Conservation (phyloP, 2,888 invertebrate species). For the Incurvaria masculella region DNA sequence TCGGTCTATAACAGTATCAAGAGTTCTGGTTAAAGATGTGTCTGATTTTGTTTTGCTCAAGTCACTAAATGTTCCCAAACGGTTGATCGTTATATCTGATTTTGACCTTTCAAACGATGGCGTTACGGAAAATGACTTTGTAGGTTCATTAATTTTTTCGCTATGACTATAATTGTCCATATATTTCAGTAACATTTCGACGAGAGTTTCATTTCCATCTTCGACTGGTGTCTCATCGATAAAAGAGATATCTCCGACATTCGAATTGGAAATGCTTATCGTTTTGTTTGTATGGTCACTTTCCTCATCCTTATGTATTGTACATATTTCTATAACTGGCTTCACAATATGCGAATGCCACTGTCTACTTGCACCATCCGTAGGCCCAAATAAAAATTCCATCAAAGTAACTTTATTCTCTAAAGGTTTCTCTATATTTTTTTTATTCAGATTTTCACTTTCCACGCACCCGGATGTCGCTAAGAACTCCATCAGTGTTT, state of each 20-base stretch:
- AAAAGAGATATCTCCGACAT: conserved; percentile 34
- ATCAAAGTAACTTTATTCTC: conserved; percentile 48
- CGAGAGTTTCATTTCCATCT: conserved; percentile 37
- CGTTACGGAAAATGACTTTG: conserved; percentile 25
- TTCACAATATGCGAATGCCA: conserved; percentile 18
- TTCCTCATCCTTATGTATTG: conserved; percentile 20
- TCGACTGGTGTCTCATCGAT: conserved; percentile 49
- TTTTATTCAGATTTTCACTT: too few species aligned
- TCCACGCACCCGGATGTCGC: conserved; percentile 46
- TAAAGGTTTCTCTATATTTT: conserved; percentile 26
- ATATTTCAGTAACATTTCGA: conserved; percentile 46
- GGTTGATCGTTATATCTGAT: conserved; percentile 46
- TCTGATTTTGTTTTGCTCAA: conserved; percentile 50
- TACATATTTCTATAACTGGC: conserved; percentile 32
- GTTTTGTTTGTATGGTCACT: conserved; percentile 19
- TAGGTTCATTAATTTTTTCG: conserved; percentile 26
- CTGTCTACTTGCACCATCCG: conserved; percentile 24
- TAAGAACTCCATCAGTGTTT: conserved; percentile 46
- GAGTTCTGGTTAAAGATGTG: conserved; percentile 44
- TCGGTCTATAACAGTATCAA: conserved; percentile 45
- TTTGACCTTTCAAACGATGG: conserved; percentile 46
- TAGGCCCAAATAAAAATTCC: conserved; percentile 47
- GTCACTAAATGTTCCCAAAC: conserved; percentile 42
- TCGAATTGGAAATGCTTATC: conserved; percentile 35
- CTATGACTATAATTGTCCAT: conserved; percentile 40